Evolutionary conservation across 1,140 invertebrate genomes (phyloP), one percentile per base, ranked within the genome.

Genomic region (Neotoxoptera formosana): DNA sequence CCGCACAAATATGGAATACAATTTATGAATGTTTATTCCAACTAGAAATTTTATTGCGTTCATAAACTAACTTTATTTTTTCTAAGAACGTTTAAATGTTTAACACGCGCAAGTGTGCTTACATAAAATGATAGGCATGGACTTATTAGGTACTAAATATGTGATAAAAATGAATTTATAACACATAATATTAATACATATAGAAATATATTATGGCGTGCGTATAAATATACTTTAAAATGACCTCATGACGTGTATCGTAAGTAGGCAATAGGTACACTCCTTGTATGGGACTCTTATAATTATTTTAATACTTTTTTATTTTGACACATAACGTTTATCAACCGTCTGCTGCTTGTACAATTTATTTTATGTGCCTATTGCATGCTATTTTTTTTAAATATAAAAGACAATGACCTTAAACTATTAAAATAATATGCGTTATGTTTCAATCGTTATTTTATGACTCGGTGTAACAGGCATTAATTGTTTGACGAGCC

Each of bases 241-340:
- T 88, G 30, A 88, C 86, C 30, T 88, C 86, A 47, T 45, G n/a
- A n/a, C n/a, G 23, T 87, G 6, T 47, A 47, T 20, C 84, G 25
- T 87, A 47, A 86, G 17, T 87, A 87, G 25, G 84, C 8, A 86
- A 48, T 87, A 48, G 7, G 7, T 9, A 88, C 47, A 51, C 86
- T 51, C 86, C 86, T 88, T 88, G 7, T 88, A 88, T 30, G 86
- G 86, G 21, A 88, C 45, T 88, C 51, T 47, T 87, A 87, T 87
- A 48, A 87, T 87, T 87, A 87, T 87, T 87, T 87, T 7, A 34
- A 87, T 48, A 48, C 30, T n/a, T n/a, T 41, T 48, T 48, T 51
- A 88, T 88, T 48, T 88, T 6, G 47, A 88, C 84, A 87, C 84
- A 45, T 87, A 45, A 87, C 41, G 14, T 87, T 87, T 87, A 87